Evolutionary conservation across 2,113 vertebrate genomes (phyloP).

Genomic region (Antechinus stuartii): DNA sequence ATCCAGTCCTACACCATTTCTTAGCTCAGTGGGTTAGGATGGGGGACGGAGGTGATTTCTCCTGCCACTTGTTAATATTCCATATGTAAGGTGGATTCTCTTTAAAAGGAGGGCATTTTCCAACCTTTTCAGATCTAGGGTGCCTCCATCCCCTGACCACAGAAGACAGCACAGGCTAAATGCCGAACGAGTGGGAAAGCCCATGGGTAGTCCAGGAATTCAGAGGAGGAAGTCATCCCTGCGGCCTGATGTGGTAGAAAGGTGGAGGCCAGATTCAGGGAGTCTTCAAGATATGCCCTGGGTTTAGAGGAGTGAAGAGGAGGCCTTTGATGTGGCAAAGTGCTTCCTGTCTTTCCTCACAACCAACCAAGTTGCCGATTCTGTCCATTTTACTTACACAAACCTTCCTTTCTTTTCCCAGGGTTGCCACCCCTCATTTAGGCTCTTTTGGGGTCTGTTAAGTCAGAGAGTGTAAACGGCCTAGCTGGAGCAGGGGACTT

Average conservation of each 20-base stretch:
- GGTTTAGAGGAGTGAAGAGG: not conserved
- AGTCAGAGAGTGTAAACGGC: not conserved
- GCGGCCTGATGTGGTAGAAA: not conserved
- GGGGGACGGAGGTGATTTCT: not conserved
- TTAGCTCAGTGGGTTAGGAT: not conserved
- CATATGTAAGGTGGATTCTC: not conserved
- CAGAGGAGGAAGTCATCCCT: not conserved
- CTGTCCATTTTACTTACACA: not conserved
- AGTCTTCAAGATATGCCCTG: not conserved
- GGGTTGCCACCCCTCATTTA: not conserved
- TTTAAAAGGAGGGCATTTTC: not conserved
- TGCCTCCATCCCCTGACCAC: not conserved
- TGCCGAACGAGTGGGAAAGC: not conserved
- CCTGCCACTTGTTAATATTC: not conserved
- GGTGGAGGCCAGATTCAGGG: not conserved
- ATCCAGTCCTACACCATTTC: not conserved
- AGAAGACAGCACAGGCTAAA: not conserved
- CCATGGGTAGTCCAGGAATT: not conserved
- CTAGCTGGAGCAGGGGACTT: too few species aligned
- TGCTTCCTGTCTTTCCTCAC: not conserved
- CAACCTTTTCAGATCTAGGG: not conserved
- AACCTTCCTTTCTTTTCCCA: not conserved
- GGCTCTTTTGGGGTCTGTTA: not conserved
- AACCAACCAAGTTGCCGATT: not conserved
- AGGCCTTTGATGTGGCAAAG: not conserved